Evolutionary conservation across 2,113 vertebrate species (phyloP).

Genomic region (Setophaga coronata): DNA sequence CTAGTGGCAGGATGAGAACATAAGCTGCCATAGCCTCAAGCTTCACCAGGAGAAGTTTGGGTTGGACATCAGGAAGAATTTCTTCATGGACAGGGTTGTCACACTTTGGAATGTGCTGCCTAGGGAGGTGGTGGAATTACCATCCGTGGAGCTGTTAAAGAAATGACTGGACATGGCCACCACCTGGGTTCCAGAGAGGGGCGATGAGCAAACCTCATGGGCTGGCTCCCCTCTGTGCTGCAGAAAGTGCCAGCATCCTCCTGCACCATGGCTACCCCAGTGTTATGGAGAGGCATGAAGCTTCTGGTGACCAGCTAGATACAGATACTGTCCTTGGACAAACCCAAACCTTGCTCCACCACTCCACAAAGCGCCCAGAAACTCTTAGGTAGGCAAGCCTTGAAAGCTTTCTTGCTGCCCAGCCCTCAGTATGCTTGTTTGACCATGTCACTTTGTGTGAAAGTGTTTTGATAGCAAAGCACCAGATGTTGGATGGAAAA

Average conservation of each 20-base stretch:
- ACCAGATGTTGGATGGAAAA: accelerated
- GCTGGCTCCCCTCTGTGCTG: background rate
- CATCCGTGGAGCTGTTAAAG: background rate
- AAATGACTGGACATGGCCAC: background rate
- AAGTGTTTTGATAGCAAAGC: background rate
- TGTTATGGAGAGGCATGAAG: background rate
- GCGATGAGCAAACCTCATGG: accelerated
- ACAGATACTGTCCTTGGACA: background rate
- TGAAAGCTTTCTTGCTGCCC: background rate
- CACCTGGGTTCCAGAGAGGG: background rate
- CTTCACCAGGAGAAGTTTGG: background rate
- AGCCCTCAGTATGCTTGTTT: background rate
- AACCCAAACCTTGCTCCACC: background rate
- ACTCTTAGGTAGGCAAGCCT: background rate
- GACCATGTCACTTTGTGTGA: background rate
- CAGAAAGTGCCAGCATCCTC: background rate
- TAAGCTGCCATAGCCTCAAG: background rate
- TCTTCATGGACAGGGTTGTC: background rate
- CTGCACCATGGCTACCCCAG: accelerated
- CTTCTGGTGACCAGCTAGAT: background rate
- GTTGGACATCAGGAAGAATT: background rate
- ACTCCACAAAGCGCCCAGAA: background rate
- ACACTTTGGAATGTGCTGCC: background rate
- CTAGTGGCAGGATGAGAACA: background rate
- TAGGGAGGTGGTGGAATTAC: background rate